These are phyloP conservation scores for Brachyhypopomus occidentalis DNA, from an alignment of 2,113 vertebrate genomes.

Conservation along the genomic window DNA sequence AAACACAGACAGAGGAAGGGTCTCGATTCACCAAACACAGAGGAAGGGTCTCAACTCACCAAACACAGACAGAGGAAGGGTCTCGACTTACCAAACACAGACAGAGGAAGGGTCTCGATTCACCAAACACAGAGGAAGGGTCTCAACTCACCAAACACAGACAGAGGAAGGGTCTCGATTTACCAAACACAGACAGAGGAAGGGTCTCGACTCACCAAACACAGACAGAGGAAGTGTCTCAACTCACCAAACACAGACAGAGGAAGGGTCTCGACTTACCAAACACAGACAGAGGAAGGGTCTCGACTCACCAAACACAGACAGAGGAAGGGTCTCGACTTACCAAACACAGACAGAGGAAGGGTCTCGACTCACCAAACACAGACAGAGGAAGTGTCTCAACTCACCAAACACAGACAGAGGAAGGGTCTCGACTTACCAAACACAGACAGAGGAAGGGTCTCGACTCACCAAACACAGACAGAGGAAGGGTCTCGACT, in stretches of 20 bases:
- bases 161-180: not conserved
- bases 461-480: not conserved
- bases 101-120: too few species aligned
- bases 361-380: too few species aligned
- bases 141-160: too few species aligned
- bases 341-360: not conserved
- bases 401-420: not conserved
- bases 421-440: not conserved
- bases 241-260: not conserved
- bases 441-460: not conserved
- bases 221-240: not conserved
- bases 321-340: not conserved
- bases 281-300: not conserved
- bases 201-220: not conserved
- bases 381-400: not conserved
- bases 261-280: not conserved
- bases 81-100: not conserved
- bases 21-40: not conserved
- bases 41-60: not conserved
- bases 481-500: not conserved
- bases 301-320: not conserved
- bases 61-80: not conserved
- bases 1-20: not conserved
- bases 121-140: too few species aligned
- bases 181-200: not conserved